These are phyloP conservation scores for Nerophis ophidion DNA, from an alignment of 2,113 vertebrate species.

Conservation along the genomic window DNA sequence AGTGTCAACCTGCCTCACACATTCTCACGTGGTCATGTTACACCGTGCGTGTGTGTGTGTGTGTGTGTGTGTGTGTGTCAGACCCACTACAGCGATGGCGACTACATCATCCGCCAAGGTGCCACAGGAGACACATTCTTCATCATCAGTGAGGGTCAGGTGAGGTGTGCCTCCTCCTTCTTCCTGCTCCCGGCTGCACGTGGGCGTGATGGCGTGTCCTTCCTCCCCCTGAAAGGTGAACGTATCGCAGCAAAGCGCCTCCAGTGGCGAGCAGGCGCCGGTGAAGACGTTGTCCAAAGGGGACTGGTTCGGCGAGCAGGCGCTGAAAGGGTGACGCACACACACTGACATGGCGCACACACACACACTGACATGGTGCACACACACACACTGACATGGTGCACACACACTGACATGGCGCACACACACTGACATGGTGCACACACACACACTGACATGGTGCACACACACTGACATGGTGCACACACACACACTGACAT, in stretches of 20 bases:
- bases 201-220: neutral
- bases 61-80: slow-evolving; percentile 15
- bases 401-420: too few species aligned
- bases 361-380: too few species aligned
- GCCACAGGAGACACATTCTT: slow-evolving; percentile 74
- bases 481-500: too few species aligned
- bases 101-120: slow-evolving; percentile 71
- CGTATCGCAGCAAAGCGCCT: slow-evolving; percentile 56
- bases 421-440: too few species aligned
- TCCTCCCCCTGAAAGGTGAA: slow-evolving; percentile 51
- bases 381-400: too few species aligned
- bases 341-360: neutral
- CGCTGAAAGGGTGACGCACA: slow-evolving; percentile 64
- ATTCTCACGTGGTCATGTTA: neutral
- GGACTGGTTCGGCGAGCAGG: slow-evolving; percentile 74
- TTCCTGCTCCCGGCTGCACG: neutral
- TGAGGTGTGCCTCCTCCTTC: slow-evolving; percentile 27
- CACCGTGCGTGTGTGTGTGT: neutral
- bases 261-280: slow-evolving; percentile 41
- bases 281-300: slow-evolving; percentile 59
- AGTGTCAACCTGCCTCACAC: neutral
- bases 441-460: too few species aligned
- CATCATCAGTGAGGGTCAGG: slow-evolving; percentile 73
- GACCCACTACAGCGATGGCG: slow-evolving; percentile 65
- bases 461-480: too few species aligned